Evolutionary conservation across 2,888 invertebrate species (phyloP).

Genomic region (Apamea anceps): DNA sequence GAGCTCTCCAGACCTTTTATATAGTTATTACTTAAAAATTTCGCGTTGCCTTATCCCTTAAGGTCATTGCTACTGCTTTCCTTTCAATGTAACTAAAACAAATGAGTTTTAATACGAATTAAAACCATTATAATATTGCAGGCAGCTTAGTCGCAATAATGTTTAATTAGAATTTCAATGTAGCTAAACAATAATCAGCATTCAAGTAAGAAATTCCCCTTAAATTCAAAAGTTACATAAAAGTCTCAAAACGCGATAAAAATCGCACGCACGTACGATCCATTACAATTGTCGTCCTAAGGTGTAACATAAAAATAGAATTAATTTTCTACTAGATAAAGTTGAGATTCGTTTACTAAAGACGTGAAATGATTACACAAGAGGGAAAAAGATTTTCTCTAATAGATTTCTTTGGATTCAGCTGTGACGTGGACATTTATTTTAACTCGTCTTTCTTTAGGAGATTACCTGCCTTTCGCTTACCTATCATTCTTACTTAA

Average conservation of each 20-base stretch:
- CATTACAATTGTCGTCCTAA: conserved; percentile 28
- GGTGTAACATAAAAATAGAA: conserved; percentile 31
- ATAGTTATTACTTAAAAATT: too few species aligned
- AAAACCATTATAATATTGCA: background rate
- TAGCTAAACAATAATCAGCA: conserved; percentile 1
- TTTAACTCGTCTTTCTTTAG: conserved; percentile 30
- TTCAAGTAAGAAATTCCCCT: conserved; percentile 19
- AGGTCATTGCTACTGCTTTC: too few species aligned
- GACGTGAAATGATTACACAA: conserved; percentile 46
- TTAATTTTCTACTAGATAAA: conserved; percentile 34
- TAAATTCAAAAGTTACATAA: conserved; percentile 29
- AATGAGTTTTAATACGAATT: background rate
- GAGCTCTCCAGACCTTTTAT: too few species aligned
- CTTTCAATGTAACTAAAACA: background rate
- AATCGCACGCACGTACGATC: conserved; percentile 55
- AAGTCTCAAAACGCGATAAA: conserved; percentile 45
- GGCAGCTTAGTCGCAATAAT: conserved; percentile 21
- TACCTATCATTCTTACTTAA: conserved; percentile 21
- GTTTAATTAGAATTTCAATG: conserved; percentile 24
- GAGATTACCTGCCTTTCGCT: conserved; percentile 29
- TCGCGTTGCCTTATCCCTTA: too few species aligned
- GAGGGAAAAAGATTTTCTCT: conserved; percentile 33
- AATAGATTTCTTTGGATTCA: conserved; percentile 57
- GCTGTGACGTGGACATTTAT: conserved; percentile 20
- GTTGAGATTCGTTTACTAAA: conserved; percentile 44